Evolutionary conservation across 1,140 invertebrate species (phyloP).

Genomic region (Drosophila willistoni): DNA sequence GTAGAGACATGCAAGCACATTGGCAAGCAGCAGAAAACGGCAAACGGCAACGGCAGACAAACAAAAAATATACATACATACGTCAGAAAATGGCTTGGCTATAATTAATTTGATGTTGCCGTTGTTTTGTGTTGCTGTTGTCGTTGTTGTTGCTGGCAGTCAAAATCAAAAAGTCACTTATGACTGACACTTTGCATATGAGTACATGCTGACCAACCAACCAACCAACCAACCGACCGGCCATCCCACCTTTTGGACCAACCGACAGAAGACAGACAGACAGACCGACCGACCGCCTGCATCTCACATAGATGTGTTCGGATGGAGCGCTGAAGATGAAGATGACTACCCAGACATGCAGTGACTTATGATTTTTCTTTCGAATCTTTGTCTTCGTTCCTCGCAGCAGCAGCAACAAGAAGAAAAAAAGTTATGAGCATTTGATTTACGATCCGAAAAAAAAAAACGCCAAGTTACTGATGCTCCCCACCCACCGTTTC

Average conservation of each 20-base stretch:
- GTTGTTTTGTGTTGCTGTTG: constrained; percentile 42
- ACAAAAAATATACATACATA: constrained; percentile 47
- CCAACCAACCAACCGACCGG: constrained; percentile 1
- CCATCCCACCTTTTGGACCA: neutral
- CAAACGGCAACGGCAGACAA: constrained; percentile 2
- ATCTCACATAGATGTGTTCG: neutral
- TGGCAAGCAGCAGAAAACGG: too few species aligned
- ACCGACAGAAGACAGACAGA: neutral
- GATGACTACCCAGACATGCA: constrained; percentile 76
- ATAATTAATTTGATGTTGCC: constrained; percentile 75
- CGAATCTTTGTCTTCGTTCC: constrained; percentile 32
- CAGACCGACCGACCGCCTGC: neutral
- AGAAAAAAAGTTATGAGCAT: constrained; percentile 72
- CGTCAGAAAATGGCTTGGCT: constrained; percentile 66
- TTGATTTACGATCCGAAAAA: constrained; percentile 71
- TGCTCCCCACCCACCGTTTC: neutral
- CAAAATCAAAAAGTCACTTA: constrained; percentile 81
- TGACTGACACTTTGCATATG: constrained; percentile 80
- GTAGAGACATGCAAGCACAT: constrained; percentile 39
- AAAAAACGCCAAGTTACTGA: constrained; percentile 40
- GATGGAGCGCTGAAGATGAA: constrained; percentile 44
- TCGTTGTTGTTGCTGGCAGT: constrained; percentile 62
- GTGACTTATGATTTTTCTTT: constrained; percentile 77
- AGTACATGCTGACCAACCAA: constrained; percentile 17
- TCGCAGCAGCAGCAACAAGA: neutral